phyloP scores from a whole-genome alignment of 2,113 vertebrate genomes.

The Platichthys stellatus region DNA sequence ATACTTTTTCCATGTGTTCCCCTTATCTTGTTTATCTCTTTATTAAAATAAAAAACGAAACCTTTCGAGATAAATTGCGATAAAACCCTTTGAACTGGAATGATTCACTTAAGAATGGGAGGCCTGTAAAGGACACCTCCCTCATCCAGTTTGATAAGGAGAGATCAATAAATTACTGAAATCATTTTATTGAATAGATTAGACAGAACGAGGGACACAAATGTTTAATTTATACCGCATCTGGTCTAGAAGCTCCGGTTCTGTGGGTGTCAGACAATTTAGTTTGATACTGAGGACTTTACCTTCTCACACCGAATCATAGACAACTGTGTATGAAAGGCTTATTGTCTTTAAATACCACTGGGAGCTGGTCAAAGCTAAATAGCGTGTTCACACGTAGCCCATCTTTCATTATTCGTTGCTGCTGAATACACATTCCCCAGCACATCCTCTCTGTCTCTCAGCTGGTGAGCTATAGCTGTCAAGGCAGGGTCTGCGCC shows the following conservation, averaged over 20 bases:
- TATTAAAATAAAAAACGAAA: too few relatives aligned
- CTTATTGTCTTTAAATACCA: too few relatives aligned
- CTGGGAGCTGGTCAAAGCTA: constrained; percentile 1
- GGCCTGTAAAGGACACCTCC: background rate
- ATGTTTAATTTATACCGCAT: too few relatives aligned
- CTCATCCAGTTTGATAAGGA: background rate
- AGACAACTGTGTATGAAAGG: background rate
- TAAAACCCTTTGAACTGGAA: too few relatives aligned
- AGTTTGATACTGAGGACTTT: constrained; percentile 33
- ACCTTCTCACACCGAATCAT: constrained; percentile 51
- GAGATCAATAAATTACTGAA: background rate
- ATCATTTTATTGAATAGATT: background rate
- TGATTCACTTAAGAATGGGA: too few relatives aligned
- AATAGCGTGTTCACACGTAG: background rate
- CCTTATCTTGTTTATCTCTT: too few relatives aligned
- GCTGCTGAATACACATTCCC: constrained; percentile 43
- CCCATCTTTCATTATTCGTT: constrained; percentile 22
- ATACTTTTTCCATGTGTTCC: too few relatives aligned
- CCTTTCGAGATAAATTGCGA: too few relatives aligned
- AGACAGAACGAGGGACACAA: background rate
- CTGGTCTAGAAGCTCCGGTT: background rate
- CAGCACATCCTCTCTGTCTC: constrained; percentile 53
- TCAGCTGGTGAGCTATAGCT: constrained; percentile 67
- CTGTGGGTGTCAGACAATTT: constrained; percentile 10
- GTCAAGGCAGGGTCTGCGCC: constrained; percentile 58